A percentile compares a stretch with the other conserved stretches of the same genome.
phyloP scores from a whole-genome alignment of 2,797 vertebrate species.

The Gorsachius magnificus region DNA sequence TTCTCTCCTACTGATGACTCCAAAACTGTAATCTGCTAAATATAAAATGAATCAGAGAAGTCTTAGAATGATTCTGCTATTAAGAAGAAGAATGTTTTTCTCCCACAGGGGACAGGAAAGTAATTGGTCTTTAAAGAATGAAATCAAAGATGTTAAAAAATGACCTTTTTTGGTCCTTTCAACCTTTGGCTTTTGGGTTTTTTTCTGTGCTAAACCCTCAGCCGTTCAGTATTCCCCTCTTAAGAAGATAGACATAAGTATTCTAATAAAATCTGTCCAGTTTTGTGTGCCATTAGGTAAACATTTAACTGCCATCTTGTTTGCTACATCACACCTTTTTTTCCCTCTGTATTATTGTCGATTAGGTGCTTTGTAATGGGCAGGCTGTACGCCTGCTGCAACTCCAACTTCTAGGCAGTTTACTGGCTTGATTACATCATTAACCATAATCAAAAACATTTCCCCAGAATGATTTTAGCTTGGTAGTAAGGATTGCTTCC shows the following conservation, averaged over 20 bases:
- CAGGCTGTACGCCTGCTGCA: constrained; percentile 68
- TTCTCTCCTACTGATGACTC: constrained; percentile 83
- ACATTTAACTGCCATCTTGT: constrained; percentile 69
- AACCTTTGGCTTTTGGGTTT: constrained; percentile 16
- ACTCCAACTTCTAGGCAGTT: constrained; percentile 74
- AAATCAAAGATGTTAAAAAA: constrained; percentile 80
- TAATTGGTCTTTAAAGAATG: constrained; percentile 83
- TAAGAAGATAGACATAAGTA: constrained; percentile 49
- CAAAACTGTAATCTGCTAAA: constrained; percentile 84
- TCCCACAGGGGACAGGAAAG: constrained; percentile 78
- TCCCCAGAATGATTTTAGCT: constrained; percentile 78
- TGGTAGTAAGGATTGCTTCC: constrained; percentile 78
- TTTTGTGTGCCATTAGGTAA: constrained; percentile 62
- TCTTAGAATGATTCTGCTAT: constrained; percentile 83
- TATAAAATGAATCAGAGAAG: constrained; percentile 83
- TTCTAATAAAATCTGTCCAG: constrained; percentile 69
- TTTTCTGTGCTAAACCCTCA: constrained; percentile 48
- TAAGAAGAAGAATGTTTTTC: constrained; percentile 76
- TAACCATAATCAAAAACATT: constrained; percentile 84
- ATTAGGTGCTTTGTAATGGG: constrained; percentile 65
- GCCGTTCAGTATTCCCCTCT: constrained; percentile 23
- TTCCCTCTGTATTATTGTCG: constrained; percentile 26
- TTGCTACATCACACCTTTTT: constrained; percentile 61
- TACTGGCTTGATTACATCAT: constrained; percentile 84
- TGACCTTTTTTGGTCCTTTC: constrained; percentile 64